Percentiles rank a stretch among this genome's conserved stretches.
Evolutionary conservation across 2,113 vertebrate species (phyloP).

Genomic region (Atlantisia rogersi): DNA sequence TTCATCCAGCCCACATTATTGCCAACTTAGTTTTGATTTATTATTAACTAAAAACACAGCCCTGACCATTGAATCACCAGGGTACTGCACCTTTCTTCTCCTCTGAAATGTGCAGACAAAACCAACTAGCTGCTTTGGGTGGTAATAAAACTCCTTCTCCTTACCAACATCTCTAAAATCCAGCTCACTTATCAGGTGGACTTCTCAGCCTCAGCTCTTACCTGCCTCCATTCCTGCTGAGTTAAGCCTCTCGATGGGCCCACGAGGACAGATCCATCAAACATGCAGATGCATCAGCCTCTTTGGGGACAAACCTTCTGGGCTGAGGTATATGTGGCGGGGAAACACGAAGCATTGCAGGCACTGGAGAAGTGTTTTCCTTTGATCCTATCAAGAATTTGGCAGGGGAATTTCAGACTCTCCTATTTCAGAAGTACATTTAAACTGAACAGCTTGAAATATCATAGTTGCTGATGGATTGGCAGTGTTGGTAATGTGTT

Average conservation of each 20-base stretch:
- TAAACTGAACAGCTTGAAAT: slow-evolving; percentile 1
- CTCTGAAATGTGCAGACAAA: background rate
- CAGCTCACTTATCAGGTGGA: background rate
- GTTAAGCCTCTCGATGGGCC: background rate
- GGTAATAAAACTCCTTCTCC: background rate
- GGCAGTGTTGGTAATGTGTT: background rate
- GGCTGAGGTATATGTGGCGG: background rate
- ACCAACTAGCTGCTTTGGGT: background rate
- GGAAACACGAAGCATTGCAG: background rate
- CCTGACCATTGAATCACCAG: background rate
- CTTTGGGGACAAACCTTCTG: slow-evolving; percentile 7
- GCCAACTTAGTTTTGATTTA: background rate
- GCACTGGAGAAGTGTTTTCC: background rate
- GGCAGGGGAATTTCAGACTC: slow-evolving; percentile 25
- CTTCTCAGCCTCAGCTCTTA: background rate
- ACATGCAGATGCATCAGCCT: background rate
- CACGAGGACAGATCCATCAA: background rate
- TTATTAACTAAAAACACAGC: background rate
- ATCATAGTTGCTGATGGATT: background rate
- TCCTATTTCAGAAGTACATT: background rate
- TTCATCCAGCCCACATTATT: background rate
- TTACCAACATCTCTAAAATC: background rate
- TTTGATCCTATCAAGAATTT: slow-evolving; percentile 27
- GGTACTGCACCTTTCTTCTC: background rate
- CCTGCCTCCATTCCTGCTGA: background rate